These are phyloP conservation scores for Cavia aperea DNA, from an alignment of 2,113 vertebrate species.

Conservation along the genomic window DNA sequence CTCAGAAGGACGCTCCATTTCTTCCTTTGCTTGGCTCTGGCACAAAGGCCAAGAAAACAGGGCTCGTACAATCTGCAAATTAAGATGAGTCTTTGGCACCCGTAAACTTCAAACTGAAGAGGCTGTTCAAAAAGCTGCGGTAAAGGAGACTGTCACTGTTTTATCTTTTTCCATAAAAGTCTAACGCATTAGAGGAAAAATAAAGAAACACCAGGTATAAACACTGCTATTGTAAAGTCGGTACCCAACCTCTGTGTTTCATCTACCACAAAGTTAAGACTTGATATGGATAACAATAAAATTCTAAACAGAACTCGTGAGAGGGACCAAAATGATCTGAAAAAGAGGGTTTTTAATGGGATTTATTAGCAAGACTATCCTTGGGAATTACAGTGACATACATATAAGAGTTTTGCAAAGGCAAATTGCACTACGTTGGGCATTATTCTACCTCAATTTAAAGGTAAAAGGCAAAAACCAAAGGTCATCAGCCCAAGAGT, in stretches of 20 bases:
- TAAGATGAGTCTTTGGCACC: conserved; percentile 50
- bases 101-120: conserved; percentile 59
- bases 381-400: conserved; percentile 68
- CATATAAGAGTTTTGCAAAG: conserved; percentile 66
- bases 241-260: conserved; percentile 17
- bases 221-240: conserved; percentile 33
- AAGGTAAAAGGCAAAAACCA: conserved; percentile 74
- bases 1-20: background rate
- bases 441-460: conserved; percentile 67
- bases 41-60: conserved; percentile 6
- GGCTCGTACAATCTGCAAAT: conserved; percentile 51
- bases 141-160: conserved; percentile 54
- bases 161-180: conserved; percentile 65
- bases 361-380: conserved; percentile 68
- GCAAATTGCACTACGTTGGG: conserved; percentile 69
- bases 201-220: conserved; percentile 59
- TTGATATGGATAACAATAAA: conserved; percentile 39
- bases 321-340: conserved; percentile 39
- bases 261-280: background rate
- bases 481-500: conserved; percentile 68
- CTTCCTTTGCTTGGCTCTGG: conserved; percentile 4
- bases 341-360: conserved; percentile 59
- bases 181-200: conserved; percentile 52
- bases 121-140: conserved; percentile 40
- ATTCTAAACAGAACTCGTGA: conserved; percentile 67